A percentile compares a stretch with the other conserved stretches of the same genome.
These are phyloP conservation scores for Arrhamphus sclerolepis DNA, from an alignment of 2,797 vertebrate species.

Conservation along the genomic window DNA sequence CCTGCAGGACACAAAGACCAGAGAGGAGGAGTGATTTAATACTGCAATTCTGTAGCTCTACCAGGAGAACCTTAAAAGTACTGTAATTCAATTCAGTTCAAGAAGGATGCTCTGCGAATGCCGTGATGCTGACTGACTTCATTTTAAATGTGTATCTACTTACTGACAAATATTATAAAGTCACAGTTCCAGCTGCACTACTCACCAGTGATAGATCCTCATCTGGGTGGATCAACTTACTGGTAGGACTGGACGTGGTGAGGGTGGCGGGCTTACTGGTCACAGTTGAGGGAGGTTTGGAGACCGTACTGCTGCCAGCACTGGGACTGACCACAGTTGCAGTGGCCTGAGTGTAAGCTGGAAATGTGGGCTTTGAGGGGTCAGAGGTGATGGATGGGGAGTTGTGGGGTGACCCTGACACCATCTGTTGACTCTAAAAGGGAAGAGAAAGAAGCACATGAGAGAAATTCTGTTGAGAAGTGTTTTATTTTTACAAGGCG, in stretches of 20 bases:
- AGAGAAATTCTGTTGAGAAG: background rate
- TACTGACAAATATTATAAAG: constrained; percentile 56
- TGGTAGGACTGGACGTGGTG: constrained; percentile 97
- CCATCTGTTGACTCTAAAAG: constrained; percentile 86
- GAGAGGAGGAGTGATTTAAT: constrained; percentile 6
- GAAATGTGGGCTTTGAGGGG: constrained; percentile 92
- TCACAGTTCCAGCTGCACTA: constrained; percentile 61
- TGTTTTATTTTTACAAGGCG: too few relatives aligned
- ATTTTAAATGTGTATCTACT: constrained; percentile 22
- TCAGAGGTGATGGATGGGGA: constrained; percentile 85
- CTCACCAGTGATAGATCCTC: constrained; percentile 99
- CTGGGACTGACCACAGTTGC: constrained; percentile 62
- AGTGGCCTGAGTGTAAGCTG: constrained; percentile 90
- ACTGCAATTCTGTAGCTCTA: background rate
- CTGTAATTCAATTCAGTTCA: too few relatives aligned
- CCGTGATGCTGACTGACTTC: background rate
- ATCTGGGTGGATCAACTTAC: constrained; percentile 99
- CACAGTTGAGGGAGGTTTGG: constrained; percentile 89
- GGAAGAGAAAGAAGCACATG: constrained; percentile 11
- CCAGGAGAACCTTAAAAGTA: background rate
- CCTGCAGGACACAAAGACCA: constrained; percentile 72
- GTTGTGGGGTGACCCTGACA: constrained; percentile 87
- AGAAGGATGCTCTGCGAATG: too few relatives aligned
- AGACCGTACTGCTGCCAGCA: constrained; percentile 87
- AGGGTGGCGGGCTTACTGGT: constrained; percentile 98